Evolutionary conservation across 2,888 invertebrate genomes (phyloP).

Genomic region (Sympetrum striolatum): DNA sequence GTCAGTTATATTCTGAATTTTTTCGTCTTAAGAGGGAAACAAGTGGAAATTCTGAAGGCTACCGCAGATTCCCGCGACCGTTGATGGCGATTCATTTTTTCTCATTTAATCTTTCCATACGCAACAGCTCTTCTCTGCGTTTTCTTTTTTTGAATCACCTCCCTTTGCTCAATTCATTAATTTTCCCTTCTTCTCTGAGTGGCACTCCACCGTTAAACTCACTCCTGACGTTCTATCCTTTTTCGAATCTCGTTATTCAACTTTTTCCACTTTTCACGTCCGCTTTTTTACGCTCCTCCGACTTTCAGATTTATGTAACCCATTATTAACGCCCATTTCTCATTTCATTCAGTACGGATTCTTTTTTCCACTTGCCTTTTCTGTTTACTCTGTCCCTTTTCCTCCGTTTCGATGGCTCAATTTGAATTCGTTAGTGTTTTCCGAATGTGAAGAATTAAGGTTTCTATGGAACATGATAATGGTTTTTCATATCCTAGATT

Average conservation of each 20-base stretch:
- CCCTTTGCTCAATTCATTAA: neutral
- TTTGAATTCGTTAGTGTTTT: neutral
- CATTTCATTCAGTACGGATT: neutral
- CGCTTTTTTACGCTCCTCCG: neutral
- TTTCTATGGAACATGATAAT: too few species aligned
- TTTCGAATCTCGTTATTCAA: neutral
- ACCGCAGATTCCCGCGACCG: neutral
- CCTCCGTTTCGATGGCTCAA: neutral
- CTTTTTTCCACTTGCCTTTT: neutral
- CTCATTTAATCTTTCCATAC: neutral
- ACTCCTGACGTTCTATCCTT: neutral
- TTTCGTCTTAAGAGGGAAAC: too few species aligned
- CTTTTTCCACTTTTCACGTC: neutral
- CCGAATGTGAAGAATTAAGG: too few species aligned
- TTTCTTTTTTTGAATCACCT: neutral
- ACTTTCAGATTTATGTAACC: neutral
- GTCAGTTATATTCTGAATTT: too few species aligned
- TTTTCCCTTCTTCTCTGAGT: neutral
- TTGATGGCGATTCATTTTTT: neutral
- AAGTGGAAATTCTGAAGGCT: neutral
- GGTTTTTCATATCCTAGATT: too few species aligned
- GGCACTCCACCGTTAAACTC: neutral
- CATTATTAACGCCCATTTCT: neutral
- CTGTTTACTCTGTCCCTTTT: neutral
- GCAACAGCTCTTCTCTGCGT: neutral